phyloP scores from a whole-genome alignment of 2,797 vertebrate species.

The Picus viridis region DNA sequence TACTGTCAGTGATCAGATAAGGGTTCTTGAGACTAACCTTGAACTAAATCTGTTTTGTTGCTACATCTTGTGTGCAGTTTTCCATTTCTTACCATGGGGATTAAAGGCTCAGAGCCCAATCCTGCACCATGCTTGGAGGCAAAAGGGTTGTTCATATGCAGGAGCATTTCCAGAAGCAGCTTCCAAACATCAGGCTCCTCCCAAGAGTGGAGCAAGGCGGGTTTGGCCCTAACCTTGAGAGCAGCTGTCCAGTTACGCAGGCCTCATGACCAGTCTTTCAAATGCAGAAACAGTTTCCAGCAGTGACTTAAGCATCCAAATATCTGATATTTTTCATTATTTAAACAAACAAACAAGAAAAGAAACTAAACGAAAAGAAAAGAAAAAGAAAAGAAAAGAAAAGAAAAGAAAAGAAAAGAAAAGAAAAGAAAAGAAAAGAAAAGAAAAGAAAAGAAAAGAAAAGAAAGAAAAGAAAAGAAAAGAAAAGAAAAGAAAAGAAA shows the following conservation, averaged over 20 bases:
- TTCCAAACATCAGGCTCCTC: constrained; percentile 46
- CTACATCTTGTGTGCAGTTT: constrained; percentile 45
- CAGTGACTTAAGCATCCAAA: constrained; percentile 23
- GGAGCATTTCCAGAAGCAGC: constrained; percentile 45
- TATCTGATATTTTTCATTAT: neutral
- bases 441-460: too few relatives aligned
- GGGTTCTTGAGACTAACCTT: constrained; percentile 73
- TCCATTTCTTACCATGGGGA: neutral
- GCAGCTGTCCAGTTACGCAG: neutral
- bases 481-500: too few relatives aligned
- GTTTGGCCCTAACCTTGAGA: constrained; percentile 14
- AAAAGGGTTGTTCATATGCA: neutral
- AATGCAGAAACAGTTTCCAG: neutral
- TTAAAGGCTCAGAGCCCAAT: constrained; percentile 52
- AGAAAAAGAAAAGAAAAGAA: too few relatives aligned
- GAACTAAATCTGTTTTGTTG: constrained; percentile 66
- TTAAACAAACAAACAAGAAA: neutral
- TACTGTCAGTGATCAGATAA: constrained; percentile 76
- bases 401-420: too few relatives aligned
- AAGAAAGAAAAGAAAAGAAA: too few relatives aligned
- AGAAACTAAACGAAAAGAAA: too few relatives aligned
- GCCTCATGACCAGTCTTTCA: neutral
- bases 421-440: too few relatives aligned
- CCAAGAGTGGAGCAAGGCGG: neutral
- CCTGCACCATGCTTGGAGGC: neutral